Evolutionary conservation across 1,140 invertebrate genomes (phyloP), one percentile per base, ranked within the genome.

Genomic region (Atta colombica): DNA sequence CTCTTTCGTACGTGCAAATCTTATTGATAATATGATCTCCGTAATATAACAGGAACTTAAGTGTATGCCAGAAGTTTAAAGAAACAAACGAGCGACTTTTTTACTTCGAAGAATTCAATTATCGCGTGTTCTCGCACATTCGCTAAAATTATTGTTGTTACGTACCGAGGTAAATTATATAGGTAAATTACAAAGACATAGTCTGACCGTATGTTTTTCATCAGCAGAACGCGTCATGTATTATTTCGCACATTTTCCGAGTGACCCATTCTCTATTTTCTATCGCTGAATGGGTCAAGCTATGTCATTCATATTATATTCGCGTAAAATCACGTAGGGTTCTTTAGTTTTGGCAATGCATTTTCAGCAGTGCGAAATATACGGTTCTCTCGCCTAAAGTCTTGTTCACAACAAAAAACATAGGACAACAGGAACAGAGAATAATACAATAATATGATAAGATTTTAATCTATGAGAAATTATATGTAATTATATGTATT

Each of bases 221-320:
- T 6, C 45, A n/a, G 6, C 45, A 14, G n/a, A 7, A 51, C 28
- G 7, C n/a, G 16, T 18, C 35, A 21, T 39, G 39, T 31, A 16
- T 49, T 35, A 6, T 74, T 35, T 28, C 51, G 12, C 18, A 39
- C 16, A 45, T 84, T 84, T 84, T 63, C 14, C 66, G 77, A 60
- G 35, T 61, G 78, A 82, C 18, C 78, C 28, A 35, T 71, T 81
- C 53, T 81, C 65, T 71, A 81, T 74, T 69, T 69, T 75, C 80
- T 49, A 39, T n/a, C 69, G 25, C 35, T 84, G 80, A 84, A 84
- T 84, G 80, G 28, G 6, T 63, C 39, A 51, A 61, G 16, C 39
- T 75, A 63, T 68, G 69, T 84, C 80, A 75, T 75, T 84, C 55
- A 75, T 49, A 61, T 84, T 84, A 39, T 25, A 25, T 25, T 74